A percentile compares a stretch with the other conserved stretches of the same genome.
These are phyloP conservation scores for Chelonia mydas DNA, from an alignment of 2,797 vertebrate species.

Conservation along the genomic window DNA sequence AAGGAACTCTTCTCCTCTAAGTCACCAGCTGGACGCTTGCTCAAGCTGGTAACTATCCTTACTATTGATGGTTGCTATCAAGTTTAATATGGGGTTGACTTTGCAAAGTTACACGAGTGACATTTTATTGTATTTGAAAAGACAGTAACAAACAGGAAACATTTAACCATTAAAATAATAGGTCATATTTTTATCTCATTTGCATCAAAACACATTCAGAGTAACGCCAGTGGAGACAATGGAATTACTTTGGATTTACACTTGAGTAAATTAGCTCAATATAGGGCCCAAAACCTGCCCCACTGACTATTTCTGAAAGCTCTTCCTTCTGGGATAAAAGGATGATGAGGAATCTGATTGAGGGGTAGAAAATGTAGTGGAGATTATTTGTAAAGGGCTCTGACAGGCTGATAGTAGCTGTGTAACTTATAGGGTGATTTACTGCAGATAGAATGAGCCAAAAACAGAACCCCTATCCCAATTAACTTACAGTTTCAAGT, in stretches of 20 bases:
- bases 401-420: background rate
- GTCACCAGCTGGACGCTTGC: background rate
- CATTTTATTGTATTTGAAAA: background rate
- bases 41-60: background rate
- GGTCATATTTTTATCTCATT: background rate
- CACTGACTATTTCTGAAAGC: background rate
- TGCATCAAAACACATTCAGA: background rate
- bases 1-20: background rate
- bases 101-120: background rate
- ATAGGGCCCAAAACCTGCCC: background rate
- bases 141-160: background rate
- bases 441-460: background rate
- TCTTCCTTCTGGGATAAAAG: background rate
- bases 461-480: background rate
- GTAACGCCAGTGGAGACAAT: background rate
- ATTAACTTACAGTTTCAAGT: background rate
- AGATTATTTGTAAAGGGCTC: background rate
- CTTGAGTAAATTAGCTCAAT: slow-evolving; percentile 1
- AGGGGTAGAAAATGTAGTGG: background rate
- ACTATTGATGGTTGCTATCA: background rate
- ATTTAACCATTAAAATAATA: background rate
- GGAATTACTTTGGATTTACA: slow-evolving; percentile 25
- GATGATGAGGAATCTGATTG: background rate
- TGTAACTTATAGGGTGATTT: background rate
- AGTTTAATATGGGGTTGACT: background rate